These are phyloP conservation scores for Xiphophorus couchianus DNA, from an alignment of 2,113 vertebrate genomes.

Conservation along the genomic window DNA sequence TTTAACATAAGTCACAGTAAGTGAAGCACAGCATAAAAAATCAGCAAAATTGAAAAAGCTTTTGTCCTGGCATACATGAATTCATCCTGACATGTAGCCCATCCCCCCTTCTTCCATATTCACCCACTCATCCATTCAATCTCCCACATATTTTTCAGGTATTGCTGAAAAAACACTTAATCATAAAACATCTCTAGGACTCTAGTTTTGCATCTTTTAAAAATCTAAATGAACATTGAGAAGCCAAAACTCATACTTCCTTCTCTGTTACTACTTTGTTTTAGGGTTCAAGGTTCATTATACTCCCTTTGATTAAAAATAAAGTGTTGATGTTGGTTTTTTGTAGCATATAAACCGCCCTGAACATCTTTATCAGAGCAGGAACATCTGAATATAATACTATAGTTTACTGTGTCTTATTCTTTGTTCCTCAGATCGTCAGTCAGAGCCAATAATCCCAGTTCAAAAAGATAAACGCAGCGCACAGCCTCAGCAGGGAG, in stretches of 20 bases:
- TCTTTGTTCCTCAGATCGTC: conserved; percentile 56
- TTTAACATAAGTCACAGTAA: not conserved
- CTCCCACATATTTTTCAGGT: not conserved
- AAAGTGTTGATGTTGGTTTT: conserved; percentile 1
- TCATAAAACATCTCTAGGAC: not conserved
- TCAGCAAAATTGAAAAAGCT: not conserved
- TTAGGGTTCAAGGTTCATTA: conserved; percentile 17
- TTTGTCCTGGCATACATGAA: not conserved
- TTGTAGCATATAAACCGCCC: not conserved
- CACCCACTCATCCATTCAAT: not conserved
- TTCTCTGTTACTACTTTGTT: conserved; percentile 24
- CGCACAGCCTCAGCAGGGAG: conserved; percentile 43
- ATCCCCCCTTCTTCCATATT: not conserved
- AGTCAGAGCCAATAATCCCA: conserved; percentile 22
- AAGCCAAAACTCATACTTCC: conserved; percentile 17
- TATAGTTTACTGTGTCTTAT: not conserved
- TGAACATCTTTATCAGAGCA: not conserved
- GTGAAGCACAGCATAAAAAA: not conserved
- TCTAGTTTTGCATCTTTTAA: not conserved
- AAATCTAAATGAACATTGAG: conserved; percentile 26
- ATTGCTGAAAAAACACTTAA: not conserved
- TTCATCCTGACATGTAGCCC: not conserved
- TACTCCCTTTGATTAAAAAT: conserved; percentile 1
- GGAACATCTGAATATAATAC: conserved; percentile 27
- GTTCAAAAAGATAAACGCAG: conserved; percentile 37